Base-by-base conservation (phyloP, 2,113 vertebrate species). In the Neogobius melanostomus region DNA sequence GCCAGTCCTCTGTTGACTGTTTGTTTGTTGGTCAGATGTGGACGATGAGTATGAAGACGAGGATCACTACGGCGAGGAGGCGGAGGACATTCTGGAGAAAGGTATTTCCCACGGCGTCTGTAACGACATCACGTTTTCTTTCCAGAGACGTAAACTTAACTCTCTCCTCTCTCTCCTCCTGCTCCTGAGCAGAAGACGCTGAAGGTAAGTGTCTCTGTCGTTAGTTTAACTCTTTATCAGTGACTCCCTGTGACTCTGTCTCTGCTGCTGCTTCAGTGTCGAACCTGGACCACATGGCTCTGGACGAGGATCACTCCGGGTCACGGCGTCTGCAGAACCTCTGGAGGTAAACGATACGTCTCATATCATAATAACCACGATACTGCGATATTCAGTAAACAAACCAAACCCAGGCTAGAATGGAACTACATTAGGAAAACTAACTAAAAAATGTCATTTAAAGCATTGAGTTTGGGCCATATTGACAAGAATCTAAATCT, bases 1-100 rank as follows among this genome's bases (percentile, higher is more conserved):
- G 1, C 21, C 21, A 21, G 21, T 21, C 21, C 21, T 21, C 21
- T 1, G 21, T 21, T 21, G 52, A 17, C 5, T 59, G 5, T 52
- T 12, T 74, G 1, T 5, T 51, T 74, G 50, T 51, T 12, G 3
- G 4, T 66, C 21, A 98, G 96, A 98, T 69, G 96, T 98, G 71
- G 96, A 97, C 0, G 96, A 98, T 53, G 96, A 98, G 74, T 96
- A 98, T n/a, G 96, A 98, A 69, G 96, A 98, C 0, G 96, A 97
- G 54, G 96, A 98, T 68, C 94, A 95, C 50, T 97, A 95, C 95
- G 96, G 95, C 52, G 96, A 97, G 0, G 96, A 95, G 11, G 95
- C 94, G 0, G 95, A 97, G 69, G 96, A 96, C 60, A 96, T 98
- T 67, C 77, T 98, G 76, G 96, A 97, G 85, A 98, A 98, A 94